Conservation (phyloP, 2,888 invertebrate genomes). For the Pachydiplax longipennis region DNA sequence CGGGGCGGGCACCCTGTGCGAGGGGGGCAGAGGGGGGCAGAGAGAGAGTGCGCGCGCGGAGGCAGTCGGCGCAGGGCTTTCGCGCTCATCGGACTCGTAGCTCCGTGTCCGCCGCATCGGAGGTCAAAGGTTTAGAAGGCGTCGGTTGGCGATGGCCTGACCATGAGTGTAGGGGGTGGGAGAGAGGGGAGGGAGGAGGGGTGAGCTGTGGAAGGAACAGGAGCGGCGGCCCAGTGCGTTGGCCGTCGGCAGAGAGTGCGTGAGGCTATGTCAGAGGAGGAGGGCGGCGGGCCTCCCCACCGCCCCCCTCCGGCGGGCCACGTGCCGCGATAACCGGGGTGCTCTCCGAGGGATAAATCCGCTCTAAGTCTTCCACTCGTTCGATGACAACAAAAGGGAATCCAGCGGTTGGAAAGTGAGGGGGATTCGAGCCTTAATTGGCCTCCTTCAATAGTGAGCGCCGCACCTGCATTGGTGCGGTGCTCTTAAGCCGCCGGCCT, state of each 20-base stretch:
- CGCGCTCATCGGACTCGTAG: neutral
- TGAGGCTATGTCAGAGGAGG: neutral
- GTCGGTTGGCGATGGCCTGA: neutral
- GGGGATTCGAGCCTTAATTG: neutral
- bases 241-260: neutral
- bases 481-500: conserved; percentile 59
- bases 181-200: neutral
- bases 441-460: neutral
- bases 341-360: neutral
- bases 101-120: neutral
- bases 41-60: neutral
- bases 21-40: neutral
- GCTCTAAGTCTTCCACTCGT: neutral
- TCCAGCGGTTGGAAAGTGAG: neutral
- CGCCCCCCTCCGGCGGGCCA: conserved; percentile 37
- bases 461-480: neutral
- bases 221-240: neutral
- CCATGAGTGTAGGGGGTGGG: conserved; percentile 11
- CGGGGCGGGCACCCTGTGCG: neutral
- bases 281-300: conserved; percentile 20
- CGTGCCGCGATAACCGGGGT: neutral
- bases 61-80: conserved; percentile 41
- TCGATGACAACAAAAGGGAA: neutral
- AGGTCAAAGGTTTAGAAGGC: neutral
- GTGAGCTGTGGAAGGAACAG: neutral